A percentile compares a stretch with the other conserved stretches of the same genome.
Conservation (phyloP, 2,113 vertebrate species). For the Hydropotes inermis region DNA sequence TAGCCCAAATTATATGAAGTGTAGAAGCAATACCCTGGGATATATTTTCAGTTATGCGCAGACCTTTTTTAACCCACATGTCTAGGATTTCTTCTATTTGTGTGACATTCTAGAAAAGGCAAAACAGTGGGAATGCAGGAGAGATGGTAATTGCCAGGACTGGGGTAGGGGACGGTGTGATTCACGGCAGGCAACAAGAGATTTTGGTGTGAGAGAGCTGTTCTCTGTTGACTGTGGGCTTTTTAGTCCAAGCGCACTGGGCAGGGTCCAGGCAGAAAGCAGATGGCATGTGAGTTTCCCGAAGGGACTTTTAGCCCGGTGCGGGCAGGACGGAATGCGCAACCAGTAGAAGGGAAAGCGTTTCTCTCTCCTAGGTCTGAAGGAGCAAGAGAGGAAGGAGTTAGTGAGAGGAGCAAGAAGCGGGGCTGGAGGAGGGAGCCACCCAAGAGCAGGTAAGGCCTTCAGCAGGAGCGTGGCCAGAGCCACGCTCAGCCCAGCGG, state of each 20-base stretch:
- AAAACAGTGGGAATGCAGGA: neutral
- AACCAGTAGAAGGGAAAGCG: neutral
- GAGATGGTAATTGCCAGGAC: neutral
- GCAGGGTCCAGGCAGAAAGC: neutral
- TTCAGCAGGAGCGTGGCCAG: fast-evolving
- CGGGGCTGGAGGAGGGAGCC: too few species aligned
- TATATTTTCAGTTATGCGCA: neutral
- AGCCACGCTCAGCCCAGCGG: neutral
- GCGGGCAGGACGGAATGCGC: neutral
- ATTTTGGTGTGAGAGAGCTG: neutral
- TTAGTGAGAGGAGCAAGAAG: neutral
- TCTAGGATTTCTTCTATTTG: neutral
- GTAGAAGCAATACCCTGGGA: neutral
- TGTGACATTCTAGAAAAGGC: neutral
- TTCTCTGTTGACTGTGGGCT: fast-evolving
- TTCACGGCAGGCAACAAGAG: fast-evolving
- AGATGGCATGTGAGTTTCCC: neutral
- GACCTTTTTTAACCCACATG: neutral
- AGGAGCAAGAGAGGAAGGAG: neutral
- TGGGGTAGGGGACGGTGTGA: too few species aligned
- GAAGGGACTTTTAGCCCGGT: neutral
- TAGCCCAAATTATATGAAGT: neutral
- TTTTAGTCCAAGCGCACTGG: neutral
- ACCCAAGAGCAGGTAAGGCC: fast-evolving
- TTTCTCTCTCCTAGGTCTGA: too few species aligned